Conservation (phyloP, 2,797 vertebrate species). For the Myotis planiceps region DNA sequence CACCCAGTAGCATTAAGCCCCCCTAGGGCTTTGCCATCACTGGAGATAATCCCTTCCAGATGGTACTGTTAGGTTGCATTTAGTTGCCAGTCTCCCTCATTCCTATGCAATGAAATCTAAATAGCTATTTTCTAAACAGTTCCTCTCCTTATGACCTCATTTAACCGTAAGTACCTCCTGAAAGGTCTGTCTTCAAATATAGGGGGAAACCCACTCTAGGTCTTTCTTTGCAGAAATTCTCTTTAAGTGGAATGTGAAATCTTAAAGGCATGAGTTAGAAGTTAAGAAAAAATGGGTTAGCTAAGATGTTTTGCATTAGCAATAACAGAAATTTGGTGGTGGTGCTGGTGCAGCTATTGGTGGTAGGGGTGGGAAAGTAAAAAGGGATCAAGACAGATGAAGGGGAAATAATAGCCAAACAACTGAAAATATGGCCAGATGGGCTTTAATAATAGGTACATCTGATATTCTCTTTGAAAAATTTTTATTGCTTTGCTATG, state of each 20-base stretch:
- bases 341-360: not conserved
- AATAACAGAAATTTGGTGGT: not conserved
- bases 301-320: not conserved
- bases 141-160: not conserved
- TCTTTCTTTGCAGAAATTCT: not conserved
- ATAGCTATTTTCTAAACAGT: constrained; percentile 21
- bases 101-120: not conserved
- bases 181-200: not conserved
- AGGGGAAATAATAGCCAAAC: not conserved
- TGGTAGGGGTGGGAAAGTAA: not conserved
- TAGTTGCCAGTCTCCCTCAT: not conserved
- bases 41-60: not conserved
- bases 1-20: not conserved
- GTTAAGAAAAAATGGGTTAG: not conserved
- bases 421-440: not conserved
- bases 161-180: not conserved
- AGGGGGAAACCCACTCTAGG: not conserved
- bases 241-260: not conserved
- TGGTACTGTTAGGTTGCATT: not conserved
- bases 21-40: not conserved
- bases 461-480: not conserved
- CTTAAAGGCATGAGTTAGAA: not conserved
- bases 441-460: not conserved
- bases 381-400: not conserved
- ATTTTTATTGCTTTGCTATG: not conserved